phyloP scores from a whole-genome alignment of 2,113 vertebrate species.

The Gila orcuttii region DNA sequence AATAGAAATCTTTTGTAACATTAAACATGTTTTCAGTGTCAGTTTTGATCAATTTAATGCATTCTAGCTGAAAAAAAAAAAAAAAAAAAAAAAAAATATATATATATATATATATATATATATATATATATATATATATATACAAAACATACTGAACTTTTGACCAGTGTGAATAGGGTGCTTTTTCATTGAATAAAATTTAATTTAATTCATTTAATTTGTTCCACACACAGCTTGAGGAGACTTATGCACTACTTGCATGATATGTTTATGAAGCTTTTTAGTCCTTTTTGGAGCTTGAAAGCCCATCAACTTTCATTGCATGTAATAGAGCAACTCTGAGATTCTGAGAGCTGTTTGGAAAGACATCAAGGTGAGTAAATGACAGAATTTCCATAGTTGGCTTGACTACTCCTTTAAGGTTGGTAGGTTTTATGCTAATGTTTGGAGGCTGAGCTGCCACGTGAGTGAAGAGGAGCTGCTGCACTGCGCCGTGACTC shows the following conservation, averaged over 20 bases:
- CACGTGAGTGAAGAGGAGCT: conserved; percentile 1
- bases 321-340: not conserved
- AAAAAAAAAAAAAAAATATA: no score
- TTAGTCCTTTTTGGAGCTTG: not conserved
- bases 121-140: no score
- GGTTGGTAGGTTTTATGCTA: conserved; percentile 14
- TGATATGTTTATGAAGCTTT: not conserved
- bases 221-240: not conserved
- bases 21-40: not conserved
- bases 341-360: not conserved
- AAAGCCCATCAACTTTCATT: not conserved
- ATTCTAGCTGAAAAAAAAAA: not conserved
- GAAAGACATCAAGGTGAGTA: not conserved
- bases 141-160: not conserved
- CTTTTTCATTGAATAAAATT: no score
- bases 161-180: not conserved
- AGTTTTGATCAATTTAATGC: not conserved
- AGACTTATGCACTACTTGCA: not conserved
- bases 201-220: no score
- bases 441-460: not conserved
- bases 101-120: no score
- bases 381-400: not conserved
- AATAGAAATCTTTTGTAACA: not conserved
- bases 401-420: not conserved
- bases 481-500: conserved; percentile 21